Percentiles rank a stretch among this genome's conserved stretches.
Evolutionary conservation across 2,113 vertebrate genomes (phyloP).

Genomic region (Serilophus lunatus): DNA sequence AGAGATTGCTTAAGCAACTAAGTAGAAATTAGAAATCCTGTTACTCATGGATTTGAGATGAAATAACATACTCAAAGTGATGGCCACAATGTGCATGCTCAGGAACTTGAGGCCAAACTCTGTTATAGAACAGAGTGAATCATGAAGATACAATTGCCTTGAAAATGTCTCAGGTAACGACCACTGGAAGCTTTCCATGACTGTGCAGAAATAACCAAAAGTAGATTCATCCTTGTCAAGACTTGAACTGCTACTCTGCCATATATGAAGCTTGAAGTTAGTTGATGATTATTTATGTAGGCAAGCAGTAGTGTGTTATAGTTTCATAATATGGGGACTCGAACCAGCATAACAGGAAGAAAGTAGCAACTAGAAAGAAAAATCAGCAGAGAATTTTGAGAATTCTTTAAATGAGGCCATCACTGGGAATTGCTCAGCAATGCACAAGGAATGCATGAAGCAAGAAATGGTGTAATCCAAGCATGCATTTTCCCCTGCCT

Average conservation of each 20-base stretch:
- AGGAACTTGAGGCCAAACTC: not conserved
- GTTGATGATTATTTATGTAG: not conserved
- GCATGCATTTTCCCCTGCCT: not conserved
- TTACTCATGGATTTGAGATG: not conserved
- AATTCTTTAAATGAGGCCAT: not conserved
- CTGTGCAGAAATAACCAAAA: not conserved
- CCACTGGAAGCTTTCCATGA: not conserved
- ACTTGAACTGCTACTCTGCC: not conserved
- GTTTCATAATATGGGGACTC: not conserved
- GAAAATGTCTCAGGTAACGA: not conserved
- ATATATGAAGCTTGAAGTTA: not conserved
- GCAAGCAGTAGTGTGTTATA: not conserved
- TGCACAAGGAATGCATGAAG: not conserved
- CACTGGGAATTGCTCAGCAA: not conserved
- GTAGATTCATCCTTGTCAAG: not conserved
- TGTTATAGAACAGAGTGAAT: not conserved
- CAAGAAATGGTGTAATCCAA: not conserved
- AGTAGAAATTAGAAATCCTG: not conserved
- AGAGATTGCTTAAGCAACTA: not conserved
- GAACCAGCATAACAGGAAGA: not conserved
- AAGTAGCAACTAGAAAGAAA: not conserved
- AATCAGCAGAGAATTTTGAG: not conserved
- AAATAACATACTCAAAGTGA: not conserved
- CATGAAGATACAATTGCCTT: not conserved
- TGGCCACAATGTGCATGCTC: not conserved